A percentile compares a stretch with the other conserved stretches of the same genome.
These are phyloP conservation scores for Carollia perspicillata DNA, from an alignment of 2,113 vertebrate species.

Conservation along the genomic window DNA sequence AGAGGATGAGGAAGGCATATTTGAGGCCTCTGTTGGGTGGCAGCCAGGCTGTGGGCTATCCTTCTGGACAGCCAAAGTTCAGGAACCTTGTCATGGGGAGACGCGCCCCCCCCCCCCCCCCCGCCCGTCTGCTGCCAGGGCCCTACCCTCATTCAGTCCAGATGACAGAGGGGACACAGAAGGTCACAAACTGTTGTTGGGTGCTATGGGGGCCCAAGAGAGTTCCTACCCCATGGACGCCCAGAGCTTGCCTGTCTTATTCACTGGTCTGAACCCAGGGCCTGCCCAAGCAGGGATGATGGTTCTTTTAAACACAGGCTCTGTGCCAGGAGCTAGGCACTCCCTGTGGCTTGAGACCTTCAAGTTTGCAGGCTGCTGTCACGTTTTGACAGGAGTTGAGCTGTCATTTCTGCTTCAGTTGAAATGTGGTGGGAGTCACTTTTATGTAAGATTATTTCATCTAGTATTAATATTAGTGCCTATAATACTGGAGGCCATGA, in stretches of 20 bases:
- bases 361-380: not conserved
- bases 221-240: not conserved
- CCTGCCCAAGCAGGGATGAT: not conserved
- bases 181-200: not conserved
- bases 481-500: not conserved
- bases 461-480: not conserved
- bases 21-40: not conserved
- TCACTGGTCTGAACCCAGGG: not conserved
- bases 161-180: not conserved
- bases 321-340: not conserved
- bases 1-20: not conserved
- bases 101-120: no score
- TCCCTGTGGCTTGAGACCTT: not conserved
- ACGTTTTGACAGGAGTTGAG: not conserved
- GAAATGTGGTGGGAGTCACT: not conserved
- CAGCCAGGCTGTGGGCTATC: no score
- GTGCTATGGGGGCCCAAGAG: not conserved
- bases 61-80: not conserved
- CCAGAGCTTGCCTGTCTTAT: not conserved
- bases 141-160: not conserved
- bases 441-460: constrained; percentile 1
- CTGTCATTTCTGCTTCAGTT: not conserved
- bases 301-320: not conserved
- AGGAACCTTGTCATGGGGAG: not conserved
- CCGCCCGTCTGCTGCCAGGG: not conserved